phyloP scores from a whole-genome alignment of 92 coral and sea anemone species.

The Montipora capitata region DNA sequence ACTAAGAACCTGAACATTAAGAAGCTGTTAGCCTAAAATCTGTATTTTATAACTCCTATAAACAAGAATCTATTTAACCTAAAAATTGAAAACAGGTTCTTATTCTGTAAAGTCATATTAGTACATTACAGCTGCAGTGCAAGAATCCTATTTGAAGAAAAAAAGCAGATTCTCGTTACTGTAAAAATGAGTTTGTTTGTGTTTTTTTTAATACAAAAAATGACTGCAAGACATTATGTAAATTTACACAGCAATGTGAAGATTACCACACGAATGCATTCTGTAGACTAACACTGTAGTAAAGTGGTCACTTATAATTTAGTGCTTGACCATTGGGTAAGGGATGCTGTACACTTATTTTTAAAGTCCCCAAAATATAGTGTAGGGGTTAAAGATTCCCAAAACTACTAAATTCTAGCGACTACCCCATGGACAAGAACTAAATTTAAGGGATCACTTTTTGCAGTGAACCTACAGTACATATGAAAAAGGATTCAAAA shows the following conservation, averaged over 20 bases:
- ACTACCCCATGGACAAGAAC: not conserved
- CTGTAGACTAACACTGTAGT: not conserved
- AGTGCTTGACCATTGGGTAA: conserved; percentile 2
- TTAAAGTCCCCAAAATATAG: not conserved
- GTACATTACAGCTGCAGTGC: too few species aligned
- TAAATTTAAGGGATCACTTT: too few species aligned
- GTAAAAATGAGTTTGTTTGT: too few species aligned
- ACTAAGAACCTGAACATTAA: conserved; percentile 15
- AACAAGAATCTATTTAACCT: not conserved
- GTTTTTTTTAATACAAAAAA: not conserved
- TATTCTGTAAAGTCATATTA: too few species aligned
- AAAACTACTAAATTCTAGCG: not conserved
- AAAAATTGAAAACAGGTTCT: too few species aligned
- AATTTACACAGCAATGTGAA: not conserved
- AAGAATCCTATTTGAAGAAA: too few species aligned
- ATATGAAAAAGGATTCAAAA: too few species aligned
- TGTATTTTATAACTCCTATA: not conserved
- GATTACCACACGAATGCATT: conserved; percentile 6
- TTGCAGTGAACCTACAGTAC: too few species aligned
- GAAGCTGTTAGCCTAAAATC: conserved; percentile 27
- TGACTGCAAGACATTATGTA: not conserved
- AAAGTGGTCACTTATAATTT: not conserved
- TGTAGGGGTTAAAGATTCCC: conserved; percentile 2
- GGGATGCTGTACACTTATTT: not conserved
- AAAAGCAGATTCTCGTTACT: too few species aligned